phyloP scores from a whole-genome alignment of 2,797 vertebrate species.

The Bryconaethiops microstoma region DNA sequence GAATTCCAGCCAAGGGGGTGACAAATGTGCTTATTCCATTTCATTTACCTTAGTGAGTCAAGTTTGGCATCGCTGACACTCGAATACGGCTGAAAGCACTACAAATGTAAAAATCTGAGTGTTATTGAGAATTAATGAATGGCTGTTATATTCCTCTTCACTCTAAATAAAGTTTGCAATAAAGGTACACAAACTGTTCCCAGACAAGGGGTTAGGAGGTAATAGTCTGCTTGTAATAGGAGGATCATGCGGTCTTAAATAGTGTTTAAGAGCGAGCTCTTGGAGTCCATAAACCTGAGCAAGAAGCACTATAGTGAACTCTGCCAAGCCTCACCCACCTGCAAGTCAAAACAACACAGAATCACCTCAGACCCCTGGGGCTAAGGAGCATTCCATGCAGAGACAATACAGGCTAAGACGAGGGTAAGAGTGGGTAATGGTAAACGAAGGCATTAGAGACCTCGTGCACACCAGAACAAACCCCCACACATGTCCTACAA shows the following conservation, averaged over 20 bases:
- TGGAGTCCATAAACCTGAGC: neutral
- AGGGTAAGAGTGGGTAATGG: constrained; percentile 16
- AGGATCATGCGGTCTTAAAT: constrained; percentile 5
- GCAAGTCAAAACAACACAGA: constrained; percentile 16
- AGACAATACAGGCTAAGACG: constrained; percentile 27
- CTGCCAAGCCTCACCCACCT: constrained; percentile 15
- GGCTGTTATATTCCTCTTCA: neutral
- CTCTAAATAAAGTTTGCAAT: neutral
- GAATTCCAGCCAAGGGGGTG: constrained; percentile 4
- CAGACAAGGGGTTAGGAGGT: neutral
- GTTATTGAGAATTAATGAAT: neutral
- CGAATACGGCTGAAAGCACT: neutral
- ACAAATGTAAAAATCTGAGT: neutral
- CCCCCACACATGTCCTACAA: neutral
- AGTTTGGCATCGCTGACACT: neutral
- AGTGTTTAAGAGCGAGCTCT: neutral
- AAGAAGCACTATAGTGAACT: constrained; percentile 11
- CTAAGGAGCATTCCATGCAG: constrained; percentile 25
- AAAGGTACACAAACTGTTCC: constrained; percentile 14
- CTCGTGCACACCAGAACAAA: neutral
- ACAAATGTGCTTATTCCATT: neutral
- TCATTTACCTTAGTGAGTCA: neutral
- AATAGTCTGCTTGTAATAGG: constrained; percentile 16
- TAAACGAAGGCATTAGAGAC: constrained; percentile 1
- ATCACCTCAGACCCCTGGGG: constrained; percentile 22